These are phyloP conservation scores for Heliangelus exortis DNA, from an alignment of 2,797 vertebrate genomes.

Conservation along the genomic window DNA sequence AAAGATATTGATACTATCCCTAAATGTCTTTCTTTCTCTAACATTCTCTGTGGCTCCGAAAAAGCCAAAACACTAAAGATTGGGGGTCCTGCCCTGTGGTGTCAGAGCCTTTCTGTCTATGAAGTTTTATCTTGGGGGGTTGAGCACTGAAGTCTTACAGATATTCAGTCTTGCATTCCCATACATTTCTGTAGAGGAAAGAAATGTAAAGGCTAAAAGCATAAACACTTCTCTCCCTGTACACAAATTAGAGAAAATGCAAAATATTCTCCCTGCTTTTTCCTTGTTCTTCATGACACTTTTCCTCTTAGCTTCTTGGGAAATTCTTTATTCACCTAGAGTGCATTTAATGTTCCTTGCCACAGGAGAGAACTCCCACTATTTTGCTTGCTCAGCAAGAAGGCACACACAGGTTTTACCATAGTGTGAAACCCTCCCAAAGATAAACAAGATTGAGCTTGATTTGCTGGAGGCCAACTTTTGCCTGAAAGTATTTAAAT, in stretches of 20 bases:
- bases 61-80: neutral
- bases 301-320: neutral
- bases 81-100: neutral
- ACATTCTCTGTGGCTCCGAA: neutral
- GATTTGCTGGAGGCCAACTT: neutral
- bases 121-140: neutral
- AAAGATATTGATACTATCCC: neutral
- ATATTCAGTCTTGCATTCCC: neutral
- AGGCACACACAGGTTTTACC: neutral
- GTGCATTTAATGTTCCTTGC: neutral
- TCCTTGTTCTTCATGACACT: fast-evolving
- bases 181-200: neutral
- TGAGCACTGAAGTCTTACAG: neutral
- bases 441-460: neutral
- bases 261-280: neutral
- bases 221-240: neutral
- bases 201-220: neutral
- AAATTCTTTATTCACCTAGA: neutral
- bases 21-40: neutral
- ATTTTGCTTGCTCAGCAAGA: neutral
- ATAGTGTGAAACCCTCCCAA: too few species aligned
- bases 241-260: neutral
- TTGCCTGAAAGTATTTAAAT: neutral
- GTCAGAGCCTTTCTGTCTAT: neutral
- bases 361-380: neutral